Base-by-base conservation (phyloP, 2,113 vertebrate species). In the Otis tarda region DNA sequence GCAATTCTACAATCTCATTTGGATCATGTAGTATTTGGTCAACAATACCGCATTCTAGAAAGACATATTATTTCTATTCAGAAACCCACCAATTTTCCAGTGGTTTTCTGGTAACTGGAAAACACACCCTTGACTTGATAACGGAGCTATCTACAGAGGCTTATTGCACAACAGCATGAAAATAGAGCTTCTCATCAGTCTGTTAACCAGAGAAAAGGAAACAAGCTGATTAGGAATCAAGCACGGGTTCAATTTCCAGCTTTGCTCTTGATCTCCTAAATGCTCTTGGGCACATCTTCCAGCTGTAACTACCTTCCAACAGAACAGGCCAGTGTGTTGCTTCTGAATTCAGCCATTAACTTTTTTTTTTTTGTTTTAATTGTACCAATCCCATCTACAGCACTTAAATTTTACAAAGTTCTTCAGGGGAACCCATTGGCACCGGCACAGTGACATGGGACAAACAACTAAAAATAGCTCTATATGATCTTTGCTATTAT, bases 71-170 rank as follows among this genome's bases (percentile, higher is more conserved):
- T 57, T 76, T 89, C 53, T 83, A 41, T 50, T 52, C 14, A 71
- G 68, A 87, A 85, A 23, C 2, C 9, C 50, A 83, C 12, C 49
- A 60, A 57, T 91, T 94, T 93, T 73, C 78, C 82, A 63, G 61
- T 50, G 63, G 43, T 83, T 94, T 93, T 87, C 82, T 73, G 55
- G 61, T 84, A 87, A 83, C n/a, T 73, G 70, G 75, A 89, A 95
- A 90, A 93, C 41, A 75, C 17, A 68, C 33, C 52, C 68, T 87
- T 78, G 57, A 59, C 77, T 75, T 56, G 30, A 84, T 23, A 67
- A 64, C 4, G 20, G 9, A 82, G 56, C 60, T 60, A 60, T 43
- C 53, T 73, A 76, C 56, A 67, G 77, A 89, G 50, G 43, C 30
- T 75, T 28, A 55, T 4, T 79, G 59, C 39, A 87, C 13, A 52